phyloP scores from a whole-genome alignment of 2,888 invertebrate species.

The Allygus modestus region DNA sequence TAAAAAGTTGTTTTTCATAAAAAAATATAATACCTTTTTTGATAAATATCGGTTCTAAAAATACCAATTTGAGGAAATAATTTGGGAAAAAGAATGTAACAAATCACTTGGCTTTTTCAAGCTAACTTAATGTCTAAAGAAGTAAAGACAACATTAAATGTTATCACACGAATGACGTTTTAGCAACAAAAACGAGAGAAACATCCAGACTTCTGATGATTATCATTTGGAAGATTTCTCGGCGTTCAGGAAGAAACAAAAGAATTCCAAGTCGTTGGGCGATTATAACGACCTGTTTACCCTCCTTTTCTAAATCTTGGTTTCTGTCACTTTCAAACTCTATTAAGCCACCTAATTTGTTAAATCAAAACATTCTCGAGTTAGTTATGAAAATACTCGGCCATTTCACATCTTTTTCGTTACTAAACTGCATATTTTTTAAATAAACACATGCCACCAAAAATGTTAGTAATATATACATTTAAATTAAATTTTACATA shows the following conservation, averaged over 20 bases:
- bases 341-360: background rate
- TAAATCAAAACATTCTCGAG: too few species aligned
- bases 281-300: conserved; percentile 37
- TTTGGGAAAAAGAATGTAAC: background rate
- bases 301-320: conserved; percentile 9
- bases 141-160: conserved; percentile 24
- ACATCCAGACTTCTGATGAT: conserved; percentile 11
- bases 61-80: too few species aligned
- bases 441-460: too few species aligned
- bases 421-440: too few species aligned
- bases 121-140: background rate
- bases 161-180: conserved; percentile 11
- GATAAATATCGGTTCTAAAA: too few species aligned
- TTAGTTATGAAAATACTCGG: too few species aligned
- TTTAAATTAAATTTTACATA: too few species aligned
- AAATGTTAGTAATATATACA: too few species aligned
- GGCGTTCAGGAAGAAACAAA: conserved; percentile 45
- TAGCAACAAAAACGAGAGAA: background rate
- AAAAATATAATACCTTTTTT: too few species aligned
- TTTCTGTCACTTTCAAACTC: conserved; percentile 21
- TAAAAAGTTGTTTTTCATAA: too few species aligned
- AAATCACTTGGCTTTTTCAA: background rate
- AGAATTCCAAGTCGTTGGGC: conserved; percentile 26
- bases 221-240: conserved; percentile 32
- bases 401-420: too few species aligned